Percentiles rank a stretch among this genome's conserved stretches.
Conservation (phyloP, 2,888 invertebrate species). For the Corbicula japonica region DNA sequence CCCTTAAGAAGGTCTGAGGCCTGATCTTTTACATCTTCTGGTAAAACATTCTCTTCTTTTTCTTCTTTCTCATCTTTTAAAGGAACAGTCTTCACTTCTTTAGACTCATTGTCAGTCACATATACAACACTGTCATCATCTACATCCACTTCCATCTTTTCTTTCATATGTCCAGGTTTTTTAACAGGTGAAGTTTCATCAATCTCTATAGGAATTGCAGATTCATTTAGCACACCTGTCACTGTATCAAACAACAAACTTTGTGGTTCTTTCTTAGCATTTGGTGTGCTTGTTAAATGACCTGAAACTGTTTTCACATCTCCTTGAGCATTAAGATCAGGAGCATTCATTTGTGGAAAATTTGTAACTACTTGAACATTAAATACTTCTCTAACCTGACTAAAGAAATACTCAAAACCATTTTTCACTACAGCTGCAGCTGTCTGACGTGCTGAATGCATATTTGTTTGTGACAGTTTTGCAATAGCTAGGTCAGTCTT, state of each 20-base stretch:
- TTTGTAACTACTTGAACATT: constrained; percentile 51
- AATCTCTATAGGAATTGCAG: constrained; percentile 27
- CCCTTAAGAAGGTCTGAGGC: too few species aligned
- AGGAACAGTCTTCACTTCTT: constrained; percentile 3
- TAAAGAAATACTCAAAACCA: constrained; percentile 65
- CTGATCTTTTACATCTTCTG: too few species aligned
- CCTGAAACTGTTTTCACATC: not conserved
- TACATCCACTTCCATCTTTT: constrained; percentile 12
- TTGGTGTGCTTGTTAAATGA: constrained; percentile 45
- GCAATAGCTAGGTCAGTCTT: constrained; percentile 66
- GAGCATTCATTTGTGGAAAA: not conserved
- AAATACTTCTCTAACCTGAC: constrained; percentile 52
- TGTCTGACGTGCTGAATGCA: constrained; percentile 47
- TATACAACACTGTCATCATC: constrained; percentile 18
- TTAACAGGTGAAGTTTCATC: constrained; percentile 13
- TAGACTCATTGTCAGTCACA: constrained; percentile 18
- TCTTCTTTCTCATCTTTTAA: not conserved
- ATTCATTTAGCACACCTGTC: constrained; percentile 18
- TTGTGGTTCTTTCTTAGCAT: not conserved
- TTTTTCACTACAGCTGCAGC: constrained; percentile 57
- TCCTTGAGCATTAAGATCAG: not conserved
- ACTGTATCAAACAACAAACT: not conserved
- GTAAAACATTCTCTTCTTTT: constrained; percentile 15
- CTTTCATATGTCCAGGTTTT: constrained; percentile 9
- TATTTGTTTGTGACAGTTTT: constrained; percentile 49